Base-by-base conservation (phyloP, 2,888 invertebrate species). In the Leptopilina syphax region DNA sequence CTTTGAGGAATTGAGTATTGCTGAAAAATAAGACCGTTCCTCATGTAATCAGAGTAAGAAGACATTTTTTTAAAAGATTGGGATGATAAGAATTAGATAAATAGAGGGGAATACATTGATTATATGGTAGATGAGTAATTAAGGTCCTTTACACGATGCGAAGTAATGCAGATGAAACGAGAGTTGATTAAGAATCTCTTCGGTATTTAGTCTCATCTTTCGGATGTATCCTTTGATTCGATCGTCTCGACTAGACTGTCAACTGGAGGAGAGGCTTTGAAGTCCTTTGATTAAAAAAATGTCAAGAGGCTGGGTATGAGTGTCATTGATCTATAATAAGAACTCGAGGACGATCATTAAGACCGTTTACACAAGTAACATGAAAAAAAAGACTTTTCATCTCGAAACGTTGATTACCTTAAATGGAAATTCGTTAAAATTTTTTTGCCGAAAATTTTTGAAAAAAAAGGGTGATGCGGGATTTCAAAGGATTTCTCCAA, bases 211-310 rank as follows among this genome's bases (percentile, higher is more conserved):
- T 82, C 80, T 79, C 85, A 79, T 83, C 82, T 83, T 82, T 82
- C 83, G 73, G 73, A 73, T 60, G 13, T 73, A 81, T 83, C 81
- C 86, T 88, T 89, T 88, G 88, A 89, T 89, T 91, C 87, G 88
- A 88, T 88, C 88, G 84, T 80, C 85, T 80, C 80, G 78, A 80
- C 84, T 80, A 77, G 83, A 83, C 81, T 81, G 81, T 81, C 81
- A 81, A 81, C 84, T 80, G 8, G 81, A 65, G 80, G 81, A 79
- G 79, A 77, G 34, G 83, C 90, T 91, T 92, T 91, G 91, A 91
- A 89, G 91, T 91, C 86, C 87, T 50, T 83, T 91, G 91, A 92
- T 92, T 92, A 91, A 91, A 90, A 91, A 89, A 86, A 73, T 57
- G 57, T 54, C 73, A 73, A 57, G 85, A 87, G 83, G 80, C 77